A percentile compares a stretch with the other conserved stretches of the same genome.
Conservation (phyloP, 1,140 invertebrate species). For the Euwallacea similis region DNA sequence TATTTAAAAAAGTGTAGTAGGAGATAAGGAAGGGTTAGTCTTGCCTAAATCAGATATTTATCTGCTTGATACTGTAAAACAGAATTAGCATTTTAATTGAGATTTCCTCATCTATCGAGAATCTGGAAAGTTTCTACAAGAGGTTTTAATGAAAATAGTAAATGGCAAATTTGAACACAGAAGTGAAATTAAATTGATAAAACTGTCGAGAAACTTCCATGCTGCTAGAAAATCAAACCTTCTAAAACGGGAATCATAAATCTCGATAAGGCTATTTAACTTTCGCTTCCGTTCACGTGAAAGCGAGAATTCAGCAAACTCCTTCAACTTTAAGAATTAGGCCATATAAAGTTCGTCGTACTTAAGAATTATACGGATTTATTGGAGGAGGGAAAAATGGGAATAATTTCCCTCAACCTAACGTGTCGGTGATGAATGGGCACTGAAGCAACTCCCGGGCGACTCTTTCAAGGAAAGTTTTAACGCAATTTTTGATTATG, state of each 20-base stretch:
- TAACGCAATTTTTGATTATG: constrained; percentile 10
- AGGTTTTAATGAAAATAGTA: too few species aligned
- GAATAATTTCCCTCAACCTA: constrained; percentile 8
- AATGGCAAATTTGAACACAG: too few species aligned
- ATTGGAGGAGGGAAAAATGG: constrained; percentile 1
- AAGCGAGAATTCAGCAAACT: constrained; percentile 3
- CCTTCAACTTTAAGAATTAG: constrained; percentile 6
- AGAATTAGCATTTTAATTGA: too few species aligned
- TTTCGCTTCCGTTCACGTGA: constrained; percentile 1
- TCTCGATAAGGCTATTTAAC: constrained; percentile 3
- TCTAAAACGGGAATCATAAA: background rate
- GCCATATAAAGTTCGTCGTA: background rate
- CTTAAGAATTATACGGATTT: constrained; percentile 13
- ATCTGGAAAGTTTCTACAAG: too few species aligned
- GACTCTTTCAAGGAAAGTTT: constrained; percentile 6
- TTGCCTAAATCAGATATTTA: too few species aligned
- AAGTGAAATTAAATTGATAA: too few species aligned
- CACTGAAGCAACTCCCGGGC: constrained; percentile 2
- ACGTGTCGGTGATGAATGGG: constrained; percentile 10
- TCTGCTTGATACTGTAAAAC: too few species aligned
- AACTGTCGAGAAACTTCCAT: too few species aligned
- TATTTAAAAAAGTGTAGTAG: too few species aligned
- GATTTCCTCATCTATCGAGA: too few species aligned
- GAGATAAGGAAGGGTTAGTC: too few species aligned
- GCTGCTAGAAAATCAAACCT: background rate